Conservation (phyloP, 2,113 vertebrate species). For the Platichthys flesus region DNA sequence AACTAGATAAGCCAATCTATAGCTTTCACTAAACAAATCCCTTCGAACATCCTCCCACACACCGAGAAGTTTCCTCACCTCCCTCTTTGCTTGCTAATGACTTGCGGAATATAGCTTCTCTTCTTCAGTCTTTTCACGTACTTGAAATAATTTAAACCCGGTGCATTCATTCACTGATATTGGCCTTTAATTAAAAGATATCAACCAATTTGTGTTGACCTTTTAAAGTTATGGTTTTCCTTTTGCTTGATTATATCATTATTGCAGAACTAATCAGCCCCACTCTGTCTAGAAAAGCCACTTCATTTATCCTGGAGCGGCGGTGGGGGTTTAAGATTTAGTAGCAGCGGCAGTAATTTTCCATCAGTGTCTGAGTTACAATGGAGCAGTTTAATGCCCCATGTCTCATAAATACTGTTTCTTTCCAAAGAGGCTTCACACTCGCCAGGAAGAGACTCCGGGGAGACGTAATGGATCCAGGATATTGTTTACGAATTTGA, state of each 20-base stretch:
- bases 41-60: neutral
- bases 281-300: neutral
- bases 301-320: neutral
- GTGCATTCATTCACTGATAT: neutral
- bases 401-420: neutral
- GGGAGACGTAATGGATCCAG: neutral
- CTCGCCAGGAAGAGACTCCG: neutral
- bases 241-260: neutral
- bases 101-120: too few species aligned
- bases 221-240: neutral
- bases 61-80: too few species aligned
- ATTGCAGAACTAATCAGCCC: neutral
- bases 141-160: too few species aligned
- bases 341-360: neutral
- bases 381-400: neutral
- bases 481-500: neutral
- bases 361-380: neutral
- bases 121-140: too few species aligned
- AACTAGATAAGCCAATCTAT: neutral
- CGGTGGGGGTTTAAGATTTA: neutral
- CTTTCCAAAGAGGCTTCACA: conserved; percentile 2
- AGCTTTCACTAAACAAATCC: neutral
- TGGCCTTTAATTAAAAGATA: neutral
- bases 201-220: neutral
- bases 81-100: too few species aligned